These are phyloP conservation scores for Drosophila pseudotalamancana DNA, from an alignment of 2,888 invertebrate genomes.

Conservation along the genomic window DNA sequence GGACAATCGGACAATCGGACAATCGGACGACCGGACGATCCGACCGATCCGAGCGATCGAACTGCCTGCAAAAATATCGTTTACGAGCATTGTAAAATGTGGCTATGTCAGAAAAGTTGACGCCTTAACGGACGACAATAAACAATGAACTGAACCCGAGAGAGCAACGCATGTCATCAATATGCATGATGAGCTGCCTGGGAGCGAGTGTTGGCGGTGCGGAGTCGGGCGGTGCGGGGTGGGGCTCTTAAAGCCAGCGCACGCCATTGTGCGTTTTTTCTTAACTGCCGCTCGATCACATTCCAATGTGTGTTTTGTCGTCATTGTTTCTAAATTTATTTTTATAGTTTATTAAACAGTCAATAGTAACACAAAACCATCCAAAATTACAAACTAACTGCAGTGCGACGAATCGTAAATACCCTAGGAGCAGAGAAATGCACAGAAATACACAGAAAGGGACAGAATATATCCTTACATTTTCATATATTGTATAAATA, in stretches of 20 bases:
- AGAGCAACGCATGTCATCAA: conserved; percentile 67
- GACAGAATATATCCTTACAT: too few species aligned
- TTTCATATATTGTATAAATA: too few species aligned
- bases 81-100: conserved; percentile 58
- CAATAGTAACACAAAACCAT: conserved; percentile 46
- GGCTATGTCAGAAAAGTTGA: conserved; percentile 64
- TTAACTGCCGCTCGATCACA: conserved; percentile 68
- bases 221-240: conserved; percentile 7
- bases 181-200: conserved; percentile 72
- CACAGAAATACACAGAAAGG: too few species aligned
- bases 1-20: conserved; percentile 28
- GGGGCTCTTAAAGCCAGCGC: conserved; percentile 50
- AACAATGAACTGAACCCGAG: conserved; percentile 60
- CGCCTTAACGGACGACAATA: conserved; percentile 67
- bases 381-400: conserved; percentile 18
- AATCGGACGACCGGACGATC: conserved; percentile 23
- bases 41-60: conserved; percentile 26
- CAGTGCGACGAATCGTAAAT: conserved; percentile 6
- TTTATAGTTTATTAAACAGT: conserved; percentile 80
- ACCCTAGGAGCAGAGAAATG: conserved; percentile 4
- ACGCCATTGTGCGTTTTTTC: conserved; percentile 68
- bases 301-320: conserved; percentile 76
- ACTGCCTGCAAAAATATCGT: conserved; percentile 61
- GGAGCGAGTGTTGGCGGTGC: conserved; percentile 2
- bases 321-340: conserved; percentile 77